Evolutionary conservation across 30 jellyfish, hydroid and myxozoan genomes (phyloP), one percentile per base, ranked within the genome.

Genomic region (Hydractinia symbiolongicarpus): DNA sequence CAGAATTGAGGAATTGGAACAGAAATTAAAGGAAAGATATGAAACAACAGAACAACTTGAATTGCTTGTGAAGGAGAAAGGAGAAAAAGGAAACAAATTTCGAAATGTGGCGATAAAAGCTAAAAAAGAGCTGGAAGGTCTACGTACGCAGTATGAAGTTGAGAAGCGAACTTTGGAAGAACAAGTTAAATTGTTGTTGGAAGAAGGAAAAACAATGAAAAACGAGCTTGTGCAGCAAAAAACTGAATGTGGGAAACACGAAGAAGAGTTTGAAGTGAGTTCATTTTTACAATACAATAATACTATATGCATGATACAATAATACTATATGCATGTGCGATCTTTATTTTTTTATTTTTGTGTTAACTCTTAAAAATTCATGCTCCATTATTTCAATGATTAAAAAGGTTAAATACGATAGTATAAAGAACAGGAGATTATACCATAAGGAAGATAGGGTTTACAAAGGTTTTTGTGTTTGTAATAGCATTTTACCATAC

Each of bases 51-150:
- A 64, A 4, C 7, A 7, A 7, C 7, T 64, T 6, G 8, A 13
- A 64, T 6, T n/a, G 9, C 40, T 51, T 7, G 19, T 64, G 74
- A 44, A 64, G 7, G 74, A 64, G 16, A 64, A 64, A 7, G 74
- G 71, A 5, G 96, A 84, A 19, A 93, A 93, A 62, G 53, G 73
- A 53, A 76, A 53, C n/a, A 93, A 93, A 79, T 83, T 87, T 64
- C 95, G 95, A 71, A 78, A 86, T 21, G 95, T 87, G 8, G 96
- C 99, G 5, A 69, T 93, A 19, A 93, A 88, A 78, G 99, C 99
- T 10, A 93, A 93, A 78, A 83, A 84, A 67, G 99, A 93, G 72
- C 83, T 86, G 13, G 99, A 93, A 14, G 20, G 67, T 5, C 15
- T 77, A 19, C 79, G 79, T 75, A 86, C 79, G 51, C 80, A 84